Conservation (phyloP, 2,113 vertebrate species). For the Cyphomyrus discorhynchus region DNA sequence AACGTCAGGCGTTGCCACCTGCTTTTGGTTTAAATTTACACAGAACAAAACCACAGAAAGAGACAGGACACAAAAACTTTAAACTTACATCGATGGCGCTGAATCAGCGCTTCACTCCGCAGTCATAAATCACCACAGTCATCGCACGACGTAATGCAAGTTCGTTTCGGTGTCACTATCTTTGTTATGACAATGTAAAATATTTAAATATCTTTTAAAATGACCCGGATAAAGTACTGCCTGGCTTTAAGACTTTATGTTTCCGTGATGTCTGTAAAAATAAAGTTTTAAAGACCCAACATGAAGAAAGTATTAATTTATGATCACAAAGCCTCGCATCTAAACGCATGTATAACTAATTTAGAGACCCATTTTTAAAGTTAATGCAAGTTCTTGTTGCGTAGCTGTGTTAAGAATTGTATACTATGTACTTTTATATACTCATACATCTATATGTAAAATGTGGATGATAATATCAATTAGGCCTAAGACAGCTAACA, state of each 20-base stretch:
- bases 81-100: slow-evolving; percentile 15
- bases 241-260: not conserved
- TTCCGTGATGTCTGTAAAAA: not conserved
- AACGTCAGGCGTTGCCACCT: slow-evolving; percentile 97
- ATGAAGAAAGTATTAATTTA: not conserved
- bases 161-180: not conserved
- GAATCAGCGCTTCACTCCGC: not conserved
- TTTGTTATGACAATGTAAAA: not conserved
- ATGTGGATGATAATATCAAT: not conserved
- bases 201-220: not conserved
- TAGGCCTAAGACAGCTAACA: not conserved
- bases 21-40: slow-evolving; percentile 66
- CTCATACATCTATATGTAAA: not conserved
- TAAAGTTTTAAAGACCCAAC: not conserved
- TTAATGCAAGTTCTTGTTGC: not conserved
- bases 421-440: not conserved
- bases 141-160: not conserved
- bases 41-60: not conserved
- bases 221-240: not conserved
- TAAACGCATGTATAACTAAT: not conserved
- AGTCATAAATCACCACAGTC: not conserved
- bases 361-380: not conserved
- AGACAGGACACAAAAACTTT: slow-evolving; percentile 8
- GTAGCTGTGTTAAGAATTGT: not conserved
- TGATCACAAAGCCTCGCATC: not conserved